Evolutionary conservation across 1,140 invertebrate genomes (phyloP), one percentile per base, ranked within the genome.

Genomic region (Mya arenaria): DNA sequence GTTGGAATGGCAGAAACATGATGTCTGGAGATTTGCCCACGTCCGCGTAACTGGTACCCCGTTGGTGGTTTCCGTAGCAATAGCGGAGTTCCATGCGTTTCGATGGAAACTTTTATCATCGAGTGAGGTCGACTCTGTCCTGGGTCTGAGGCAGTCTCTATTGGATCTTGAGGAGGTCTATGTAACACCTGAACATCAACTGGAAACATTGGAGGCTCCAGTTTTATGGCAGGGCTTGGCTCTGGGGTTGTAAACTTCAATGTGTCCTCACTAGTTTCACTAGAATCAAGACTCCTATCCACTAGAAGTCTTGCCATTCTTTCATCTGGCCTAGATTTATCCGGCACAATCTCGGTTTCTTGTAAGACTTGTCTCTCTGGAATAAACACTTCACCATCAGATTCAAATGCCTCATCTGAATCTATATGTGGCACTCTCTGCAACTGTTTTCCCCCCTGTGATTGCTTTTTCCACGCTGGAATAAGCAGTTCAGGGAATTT

Each of bases 401-500:
- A 48, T 25, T 73, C 23, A 56, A 72, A 39, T 23, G 56, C 66
- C 74, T 75, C 69, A 56, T 81, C 77, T 28, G 78, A 28, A 13
- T 78, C 73, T 39, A 77, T 44, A 32, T 39, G 10, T 28, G 48
- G 34, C 56, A 82, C 69, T 55, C 73, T 66, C 2, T 65, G 36
- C n/a, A 77, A 28, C n/a, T 34, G n/a, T 62, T 79, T 77, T n/a
- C 52, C 58, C 52, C 72, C 60, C 32, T 85, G 69, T 25, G 68
- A 25, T 15, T 73, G 44, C 44, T 83, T 84, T 55, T 71, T 81
- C 80, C 72, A 83, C 30, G 82, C 78, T 56, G 87, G 85, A 82
- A 88, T 85, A 44, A 85, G 75, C 65, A 88, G 84, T 71, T 88
- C 84, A 39, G 85, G 85, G 74, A 85, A 85, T 78, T 86, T 86